Percentiles rank a stretch among this genome's conserved stretches.
Evolutionary conservation across 1,140 invertebrate species (phyloP).

Genomic region (Drosophila bifasciata): DNA sequence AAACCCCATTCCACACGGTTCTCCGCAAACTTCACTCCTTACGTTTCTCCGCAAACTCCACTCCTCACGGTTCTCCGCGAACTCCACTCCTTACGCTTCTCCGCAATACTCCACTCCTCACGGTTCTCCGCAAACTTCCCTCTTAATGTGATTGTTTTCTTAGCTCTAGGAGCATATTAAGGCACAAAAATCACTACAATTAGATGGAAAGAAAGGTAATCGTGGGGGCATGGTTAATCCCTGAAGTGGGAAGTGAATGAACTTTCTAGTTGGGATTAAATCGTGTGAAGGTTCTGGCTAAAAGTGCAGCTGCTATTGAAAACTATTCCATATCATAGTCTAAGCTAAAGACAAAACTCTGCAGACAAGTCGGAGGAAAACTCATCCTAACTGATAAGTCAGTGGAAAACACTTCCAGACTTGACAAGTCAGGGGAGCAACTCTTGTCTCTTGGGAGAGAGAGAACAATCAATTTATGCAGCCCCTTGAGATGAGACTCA

Average conservation of each 20-base stretch:
- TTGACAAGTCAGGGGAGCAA: neutral
- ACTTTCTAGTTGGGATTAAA: neutral
- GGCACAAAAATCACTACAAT: slow-evolving; percentile 47
- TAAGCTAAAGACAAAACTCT: neutral
- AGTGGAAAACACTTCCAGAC: too few relatives aligned
- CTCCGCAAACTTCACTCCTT: too few relatives aligned
- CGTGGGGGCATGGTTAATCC: neutral
- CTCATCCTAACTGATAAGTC: too few relatives aligned
- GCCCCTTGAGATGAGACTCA: neutral
- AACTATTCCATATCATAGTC: too few relatives aligned
- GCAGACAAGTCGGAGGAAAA: too few relatives aligned
- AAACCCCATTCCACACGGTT: slow-evolving; percentile 25
- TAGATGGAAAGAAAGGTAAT: slow-evolving; percentile 34
- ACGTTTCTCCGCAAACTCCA: too few relatives aligned
- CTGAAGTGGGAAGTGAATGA: slow-evolving; percentile 11
- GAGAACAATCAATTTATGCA: slow-evolving; percentile 11
- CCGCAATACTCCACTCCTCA: slow-evolving; percentile 13
- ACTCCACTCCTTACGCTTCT: slow-evolving; percentile 3
- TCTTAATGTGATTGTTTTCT: slow-evolving; percentile 16
- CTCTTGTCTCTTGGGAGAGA: neutral
- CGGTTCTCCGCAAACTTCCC: too few relatives aligned
- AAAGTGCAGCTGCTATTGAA: too few relatives aligned
- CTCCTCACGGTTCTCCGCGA: too few relatives aligned
- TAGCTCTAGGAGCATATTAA: slow-evolving; percentile 23
- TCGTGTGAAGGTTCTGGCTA: too few relatives aligned